Conservation (phyloP, 2,888 invertebrate species). For the Halictus ligatus region DNA sequence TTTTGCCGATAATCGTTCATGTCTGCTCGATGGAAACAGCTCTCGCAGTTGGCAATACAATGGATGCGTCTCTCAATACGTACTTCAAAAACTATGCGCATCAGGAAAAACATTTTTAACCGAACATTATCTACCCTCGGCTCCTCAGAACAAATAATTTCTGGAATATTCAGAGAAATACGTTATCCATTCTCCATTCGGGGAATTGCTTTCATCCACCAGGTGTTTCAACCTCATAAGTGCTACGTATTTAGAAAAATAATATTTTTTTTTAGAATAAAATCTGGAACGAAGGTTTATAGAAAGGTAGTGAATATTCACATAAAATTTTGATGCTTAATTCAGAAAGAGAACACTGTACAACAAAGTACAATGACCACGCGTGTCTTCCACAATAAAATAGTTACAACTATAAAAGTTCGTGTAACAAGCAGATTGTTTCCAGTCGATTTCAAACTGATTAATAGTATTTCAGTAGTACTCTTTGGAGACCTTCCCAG, state of each 20-base stretch:
- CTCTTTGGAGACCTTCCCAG: neutral
- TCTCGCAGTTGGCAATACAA: neutral
- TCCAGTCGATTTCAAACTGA: neutral
- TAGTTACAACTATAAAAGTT: neutral
- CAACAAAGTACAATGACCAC: too few species aligned
- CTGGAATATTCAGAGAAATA: too few species aligned
- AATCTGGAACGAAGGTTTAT: neutral
- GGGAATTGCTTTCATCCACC: too few species aligned
- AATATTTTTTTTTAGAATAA: too few species aligned
- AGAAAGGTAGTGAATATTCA: too few species aligned
- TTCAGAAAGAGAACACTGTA: too few species aligned
- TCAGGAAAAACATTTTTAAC: neutral
- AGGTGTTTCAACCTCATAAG: neutral
- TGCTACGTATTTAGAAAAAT: too few species aligned
- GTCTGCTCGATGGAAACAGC: neutral
- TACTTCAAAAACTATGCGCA: too few species aligned
- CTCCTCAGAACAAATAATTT: too few species aligned
- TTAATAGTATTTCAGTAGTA: neutral
- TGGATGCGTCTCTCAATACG: neutral
- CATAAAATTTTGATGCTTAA: neutral
- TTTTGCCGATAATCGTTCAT: neutral
- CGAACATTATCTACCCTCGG: neutral
- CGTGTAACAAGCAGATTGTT: neutral
- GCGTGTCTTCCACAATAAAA: neutral
- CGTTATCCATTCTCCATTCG: too few species aligned